Evolutionary conservation across 2,797 vertebrate genomes (phyloP).

Genomic region (Catharus ustulatus): DNA sequence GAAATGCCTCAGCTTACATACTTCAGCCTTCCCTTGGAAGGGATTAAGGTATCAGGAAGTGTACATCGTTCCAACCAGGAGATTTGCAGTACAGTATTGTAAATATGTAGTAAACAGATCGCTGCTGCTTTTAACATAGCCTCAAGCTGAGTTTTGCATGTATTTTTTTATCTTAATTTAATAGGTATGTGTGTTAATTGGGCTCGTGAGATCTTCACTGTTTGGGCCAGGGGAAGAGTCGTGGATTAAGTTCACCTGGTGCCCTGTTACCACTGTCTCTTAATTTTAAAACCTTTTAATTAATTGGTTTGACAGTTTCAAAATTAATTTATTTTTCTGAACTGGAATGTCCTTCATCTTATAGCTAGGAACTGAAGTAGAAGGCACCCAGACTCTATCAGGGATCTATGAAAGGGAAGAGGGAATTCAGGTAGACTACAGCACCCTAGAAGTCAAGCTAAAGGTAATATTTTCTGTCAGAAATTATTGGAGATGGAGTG

Average conservation of each 20-base stretch:
- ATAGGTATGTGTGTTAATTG: background rate
- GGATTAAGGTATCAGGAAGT: background rate
- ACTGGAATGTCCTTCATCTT: background rate
- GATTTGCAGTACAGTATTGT: background rate
- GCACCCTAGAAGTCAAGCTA: slow-evolving; percentile 72
- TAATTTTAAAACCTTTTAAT: background rate
- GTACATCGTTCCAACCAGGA: background rate
- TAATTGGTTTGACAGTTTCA: background rate
- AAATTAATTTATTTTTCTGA: background rate
- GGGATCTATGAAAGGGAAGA: slow-evolving; percentile 87
- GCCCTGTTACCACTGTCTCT: background rate
- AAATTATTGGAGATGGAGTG: background rate
- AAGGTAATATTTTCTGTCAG: slow-evolving; percentile 73
- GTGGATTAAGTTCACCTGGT: background rate
- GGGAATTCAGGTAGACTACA: slow-evolving; percentile 86
- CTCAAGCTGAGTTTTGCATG: background rate
- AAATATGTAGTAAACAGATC: background rate
- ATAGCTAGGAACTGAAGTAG: slow-evolving; percentile 80
- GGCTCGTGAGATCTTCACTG: background rate
- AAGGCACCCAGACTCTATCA: slow-evolving; percentile 65
- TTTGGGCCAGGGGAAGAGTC: background rate
- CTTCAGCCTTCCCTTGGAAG: background rate
- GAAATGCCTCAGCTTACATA: background rate
- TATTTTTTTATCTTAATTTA: background rate
- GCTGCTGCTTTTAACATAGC: background rate